phyloP scores from a whole-genome alignment of 1,140 invertebrate genomes.

The Microplitis demolitor region DNA sequence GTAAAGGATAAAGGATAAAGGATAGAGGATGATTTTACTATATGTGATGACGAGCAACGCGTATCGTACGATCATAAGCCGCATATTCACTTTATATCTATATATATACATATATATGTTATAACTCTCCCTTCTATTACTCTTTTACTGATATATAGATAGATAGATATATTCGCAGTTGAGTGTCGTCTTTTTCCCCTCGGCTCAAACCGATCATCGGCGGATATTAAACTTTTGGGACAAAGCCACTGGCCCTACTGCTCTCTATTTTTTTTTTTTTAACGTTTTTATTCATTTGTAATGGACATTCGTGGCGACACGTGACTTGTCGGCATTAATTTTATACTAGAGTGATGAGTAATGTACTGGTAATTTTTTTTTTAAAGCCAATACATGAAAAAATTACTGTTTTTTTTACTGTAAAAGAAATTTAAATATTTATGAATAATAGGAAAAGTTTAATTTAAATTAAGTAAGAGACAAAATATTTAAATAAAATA shows the following conservation, averaged over 20 bases:
- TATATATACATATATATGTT: not conserved
- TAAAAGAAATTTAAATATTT: too few relatives aligned
- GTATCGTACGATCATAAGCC: slow-evolving; percentile 24
- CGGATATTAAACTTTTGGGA: slow-evolving; percentile 28
- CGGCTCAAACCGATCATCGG: slow-evolving; percentile 6
- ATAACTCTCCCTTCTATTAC: slow-evolving; percentile 1
- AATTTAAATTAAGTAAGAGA: too few relatives aligned
- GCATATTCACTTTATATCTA: not conserved
- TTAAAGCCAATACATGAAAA: too few relatives aligned
- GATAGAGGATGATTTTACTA: not conserved
- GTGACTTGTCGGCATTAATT: not conserved
- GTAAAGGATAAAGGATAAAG: too few relatives aligned
- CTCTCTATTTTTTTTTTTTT: not conserved
- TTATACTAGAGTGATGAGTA: too few relatives aligned
- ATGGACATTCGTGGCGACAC: not conserved
- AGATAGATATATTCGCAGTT: too few relatives aligned
- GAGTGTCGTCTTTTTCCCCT: not conserved
- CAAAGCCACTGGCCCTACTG: slow-evolving; percentile 12
- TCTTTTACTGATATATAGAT: not conserved
- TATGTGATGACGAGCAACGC: slow-evolving; percentile 6
- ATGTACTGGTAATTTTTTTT: too few relatives aligned
- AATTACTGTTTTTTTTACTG: too few relatives aligned
- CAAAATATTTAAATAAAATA: too few relatives aligned
- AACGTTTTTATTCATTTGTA: not conserved
- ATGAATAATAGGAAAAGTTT: too few relatives aligned